Evolutionary conservation across 2,113 vertebrate genomes (phyloP).

Genomic region (Tragulus kanchil): DNA sequence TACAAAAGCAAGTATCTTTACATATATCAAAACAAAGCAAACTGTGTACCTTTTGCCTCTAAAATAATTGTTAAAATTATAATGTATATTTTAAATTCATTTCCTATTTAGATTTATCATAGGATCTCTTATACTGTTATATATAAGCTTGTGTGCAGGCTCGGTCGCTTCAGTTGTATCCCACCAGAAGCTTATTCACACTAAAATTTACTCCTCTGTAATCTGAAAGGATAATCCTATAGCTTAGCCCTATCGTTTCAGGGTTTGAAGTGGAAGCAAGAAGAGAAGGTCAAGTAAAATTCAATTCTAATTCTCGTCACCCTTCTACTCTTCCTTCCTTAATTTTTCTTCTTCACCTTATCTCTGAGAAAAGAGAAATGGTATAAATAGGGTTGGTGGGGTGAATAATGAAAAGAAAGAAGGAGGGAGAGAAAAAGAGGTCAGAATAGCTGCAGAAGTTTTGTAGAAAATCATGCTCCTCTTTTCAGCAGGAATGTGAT

Average conservation of each 20-base stretch:
- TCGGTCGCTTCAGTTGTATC: no score
- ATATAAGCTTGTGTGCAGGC: no score
- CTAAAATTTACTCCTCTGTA: neutral
- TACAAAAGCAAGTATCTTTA: slow-evolving; percentile 6
- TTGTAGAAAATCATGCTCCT: neutral
- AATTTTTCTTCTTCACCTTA: neutral
- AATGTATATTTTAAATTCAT: neutral
- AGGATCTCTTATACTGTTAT: neutral
- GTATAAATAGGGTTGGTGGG: neutral
- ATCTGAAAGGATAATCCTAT: neutral
- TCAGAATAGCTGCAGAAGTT: neutral
- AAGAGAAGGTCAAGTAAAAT: neutral
- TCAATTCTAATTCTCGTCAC: neutral
- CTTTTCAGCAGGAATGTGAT: neutral
- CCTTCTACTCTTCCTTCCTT: neutral
- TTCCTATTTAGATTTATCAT: slow-evolving; percentile 10
- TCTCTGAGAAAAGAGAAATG: neutral
- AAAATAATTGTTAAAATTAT: neutral
- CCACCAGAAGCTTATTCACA: neutral
- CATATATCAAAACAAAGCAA: neutral
- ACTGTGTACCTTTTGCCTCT: neutral
- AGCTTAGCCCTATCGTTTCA: neutral
- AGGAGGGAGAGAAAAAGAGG: neutral
- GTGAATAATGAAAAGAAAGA: neutral
- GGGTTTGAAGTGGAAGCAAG: neutral